A percentile compares a stretch with the other conserved stretches of the same genome.
phyloP scores from a whole-genome alignment of 2,113 vertebrate species.

The Columba janthina region DNA sequence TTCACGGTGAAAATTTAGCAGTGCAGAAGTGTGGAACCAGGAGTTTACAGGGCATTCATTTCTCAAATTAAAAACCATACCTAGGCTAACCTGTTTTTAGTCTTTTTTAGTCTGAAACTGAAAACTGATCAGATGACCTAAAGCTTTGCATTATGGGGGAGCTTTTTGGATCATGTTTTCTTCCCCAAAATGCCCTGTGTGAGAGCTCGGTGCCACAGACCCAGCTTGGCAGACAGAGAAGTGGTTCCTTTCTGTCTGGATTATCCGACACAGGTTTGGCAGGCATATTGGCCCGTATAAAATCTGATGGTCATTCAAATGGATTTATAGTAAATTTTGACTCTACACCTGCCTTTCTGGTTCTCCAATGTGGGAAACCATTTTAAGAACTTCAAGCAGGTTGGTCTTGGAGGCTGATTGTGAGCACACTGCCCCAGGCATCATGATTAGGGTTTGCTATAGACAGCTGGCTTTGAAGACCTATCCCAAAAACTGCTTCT shows the following conservation, averaged over 20 bases:
- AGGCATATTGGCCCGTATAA: neutral
- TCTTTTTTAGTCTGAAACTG: neutral
- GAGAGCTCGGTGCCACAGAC: neutral
- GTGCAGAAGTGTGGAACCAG: neutral
- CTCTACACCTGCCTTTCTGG: neutral
- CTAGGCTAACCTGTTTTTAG: neutral
- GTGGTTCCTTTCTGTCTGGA: neutral
- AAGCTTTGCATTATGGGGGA: neutral
- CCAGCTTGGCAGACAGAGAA: neutral
- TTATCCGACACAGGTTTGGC: neutral
- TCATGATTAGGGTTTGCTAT: neutral
- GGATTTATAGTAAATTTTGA: conserved; percentile 4
- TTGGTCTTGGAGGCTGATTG: neutral
- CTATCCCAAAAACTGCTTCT: neutral
- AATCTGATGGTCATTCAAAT: neutral
- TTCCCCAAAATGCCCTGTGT: neutral
- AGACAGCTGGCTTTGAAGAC: neutral
- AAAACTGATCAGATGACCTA: neutral
- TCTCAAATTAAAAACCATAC: neutral
- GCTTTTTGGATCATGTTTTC: neutral
- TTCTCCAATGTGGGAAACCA: neutral
- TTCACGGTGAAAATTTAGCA: neutral
- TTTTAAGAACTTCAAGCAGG: neutral
- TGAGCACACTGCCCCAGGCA: neutral
- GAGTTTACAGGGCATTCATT: neutral